Evolutionary conservation across 1,140 invertebrate genomes (phyloP).

Genomic region (Drosophila athabasca): DNA sequence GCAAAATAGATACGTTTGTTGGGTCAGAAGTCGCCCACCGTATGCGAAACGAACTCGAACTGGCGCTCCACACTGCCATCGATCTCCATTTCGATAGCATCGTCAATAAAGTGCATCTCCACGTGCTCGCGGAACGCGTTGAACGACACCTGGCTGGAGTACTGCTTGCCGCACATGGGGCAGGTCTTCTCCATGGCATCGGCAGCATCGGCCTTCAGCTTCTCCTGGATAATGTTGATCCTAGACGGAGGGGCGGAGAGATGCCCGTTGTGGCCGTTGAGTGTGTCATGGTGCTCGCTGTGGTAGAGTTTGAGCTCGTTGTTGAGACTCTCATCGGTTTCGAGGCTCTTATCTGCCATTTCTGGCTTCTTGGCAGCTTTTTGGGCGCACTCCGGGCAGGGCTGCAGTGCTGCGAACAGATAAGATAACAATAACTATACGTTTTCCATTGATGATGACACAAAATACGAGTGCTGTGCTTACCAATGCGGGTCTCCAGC

Average conservation of each 20-base stretch:
- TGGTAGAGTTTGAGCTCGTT: conserved; percentile 47
- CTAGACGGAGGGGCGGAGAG: conserved; percentile 22
- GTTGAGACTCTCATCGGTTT: conserved; percentile 72
- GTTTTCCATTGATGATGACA: neutral
- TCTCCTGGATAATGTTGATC: conserved; percentile 68
- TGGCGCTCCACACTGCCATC: conserved; percentile 68
- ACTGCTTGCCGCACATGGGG: conserved; percentile 84
- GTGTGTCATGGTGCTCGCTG: conserved; percentile 23
- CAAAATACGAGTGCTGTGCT: conserved; percentile 3
- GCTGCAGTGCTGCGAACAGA: conserved; percentile 49
- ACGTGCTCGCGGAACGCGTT: conserved; percentile 84
- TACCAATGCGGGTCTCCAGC: conserved; percentile 65
- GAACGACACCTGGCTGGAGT: conserved; percentile 78
- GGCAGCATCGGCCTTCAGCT: conserved; percentile 60
- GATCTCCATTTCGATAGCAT: conserved; percentile 49
- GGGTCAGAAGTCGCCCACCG: conserved; percentile 81
- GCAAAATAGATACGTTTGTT: conserved; percentile 56
- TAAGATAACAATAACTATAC: neutral
- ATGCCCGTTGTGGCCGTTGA: conserved; percentile 14
- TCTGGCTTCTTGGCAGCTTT: conserved; percentile 73
- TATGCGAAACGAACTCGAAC: conserved; percentile 78
- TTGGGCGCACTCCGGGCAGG: conserved; percentile 69
- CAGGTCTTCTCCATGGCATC: conserved; percentile 83
- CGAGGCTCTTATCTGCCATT: conserved; percentile 81
- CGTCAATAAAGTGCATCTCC: conserved; percentile 84